phyloP scores from a whole-genome alignment of 2,113 vertebrate species.

The Alectura lathami region DNA sequence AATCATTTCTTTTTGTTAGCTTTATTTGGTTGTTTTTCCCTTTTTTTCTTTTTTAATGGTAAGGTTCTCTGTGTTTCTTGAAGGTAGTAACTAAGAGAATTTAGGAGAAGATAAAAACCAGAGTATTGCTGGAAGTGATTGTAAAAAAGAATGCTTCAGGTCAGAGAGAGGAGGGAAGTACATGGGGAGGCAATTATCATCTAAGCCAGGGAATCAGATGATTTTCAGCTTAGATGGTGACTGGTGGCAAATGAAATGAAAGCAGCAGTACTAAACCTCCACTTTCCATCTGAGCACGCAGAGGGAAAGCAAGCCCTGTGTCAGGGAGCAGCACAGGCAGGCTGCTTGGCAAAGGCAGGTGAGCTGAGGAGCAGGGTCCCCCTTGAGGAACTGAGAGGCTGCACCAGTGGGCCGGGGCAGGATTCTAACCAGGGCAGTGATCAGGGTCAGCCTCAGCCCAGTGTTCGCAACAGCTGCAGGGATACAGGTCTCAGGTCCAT shows the following conservation, averaged over 20 bases:
- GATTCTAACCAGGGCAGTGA: neutral
- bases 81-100: neutral
- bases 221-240: neutral
- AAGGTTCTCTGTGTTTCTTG: neutral
- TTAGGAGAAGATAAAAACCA: neutral
- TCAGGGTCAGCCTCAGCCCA: neutral
- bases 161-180: neutral
- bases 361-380: neutral
- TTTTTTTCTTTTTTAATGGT: neutral
- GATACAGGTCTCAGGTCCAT: neutral
- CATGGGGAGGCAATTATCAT: neutral
- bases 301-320: neutral
- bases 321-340: neutral
- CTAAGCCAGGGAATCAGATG: neutral
- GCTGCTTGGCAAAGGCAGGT: neutral
- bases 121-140: neutral
- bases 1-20: neutral
- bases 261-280: neutral
- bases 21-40: neutral
- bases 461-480: fast-evolving
- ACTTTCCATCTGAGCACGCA: fast-evolving
- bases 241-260: neutral
- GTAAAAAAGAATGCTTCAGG: neutral
- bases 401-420: neutral
- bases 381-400: too few relatives aligned